phyloP scores from a whole-genome alignment of 2,797 vertebrate species.

The Podargus strigoides region DNA sequence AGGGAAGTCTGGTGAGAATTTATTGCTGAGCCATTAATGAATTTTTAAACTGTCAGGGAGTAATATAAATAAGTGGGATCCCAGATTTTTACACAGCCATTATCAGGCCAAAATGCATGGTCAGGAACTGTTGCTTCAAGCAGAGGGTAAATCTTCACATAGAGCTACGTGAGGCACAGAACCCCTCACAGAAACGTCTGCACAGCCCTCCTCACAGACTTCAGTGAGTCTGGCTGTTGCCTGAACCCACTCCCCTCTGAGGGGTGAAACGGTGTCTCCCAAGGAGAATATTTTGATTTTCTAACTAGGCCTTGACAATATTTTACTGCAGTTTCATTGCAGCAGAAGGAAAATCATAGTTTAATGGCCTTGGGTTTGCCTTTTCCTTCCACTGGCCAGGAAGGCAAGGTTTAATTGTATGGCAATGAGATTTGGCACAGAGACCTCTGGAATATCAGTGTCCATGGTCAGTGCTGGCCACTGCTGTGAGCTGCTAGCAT shows the following conservation, averaged over 20 bases:
- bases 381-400: background rate
- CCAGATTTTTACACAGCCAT: conserved; percentile 49
- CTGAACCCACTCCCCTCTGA: background rate
- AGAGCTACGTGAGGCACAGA: background rate
- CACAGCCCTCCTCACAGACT: background rate
- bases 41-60: conserved; percentile 70
- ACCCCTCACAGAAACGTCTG: conserved; percentile 23
- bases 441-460: background rate
- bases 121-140: conserved; percentile 56
- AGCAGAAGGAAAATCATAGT: background rate
- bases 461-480: background rate
- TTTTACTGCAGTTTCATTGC: background rate
- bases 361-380: background rate
- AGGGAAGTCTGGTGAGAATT: conserved; percentile 44
- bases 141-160: conserved; percentile 57
- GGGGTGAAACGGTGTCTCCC: background rate
- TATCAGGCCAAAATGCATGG: conserved; percentile 52
- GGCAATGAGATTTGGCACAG: background rate
- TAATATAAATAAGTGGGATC: conserved; percentile 65
- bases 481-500: background rate
- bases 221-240: background rate
- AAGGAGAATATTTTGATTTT: background rate
- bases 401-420: background rate
- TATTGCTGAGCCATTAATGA: conserved; percentile 63
- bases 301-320: background rate